These are phyloP conservation scores for Myopa tessellatipennis DNA, from an alignment of 2,888 invertebrate genomes.

Conservation along the genomic window DNA sequence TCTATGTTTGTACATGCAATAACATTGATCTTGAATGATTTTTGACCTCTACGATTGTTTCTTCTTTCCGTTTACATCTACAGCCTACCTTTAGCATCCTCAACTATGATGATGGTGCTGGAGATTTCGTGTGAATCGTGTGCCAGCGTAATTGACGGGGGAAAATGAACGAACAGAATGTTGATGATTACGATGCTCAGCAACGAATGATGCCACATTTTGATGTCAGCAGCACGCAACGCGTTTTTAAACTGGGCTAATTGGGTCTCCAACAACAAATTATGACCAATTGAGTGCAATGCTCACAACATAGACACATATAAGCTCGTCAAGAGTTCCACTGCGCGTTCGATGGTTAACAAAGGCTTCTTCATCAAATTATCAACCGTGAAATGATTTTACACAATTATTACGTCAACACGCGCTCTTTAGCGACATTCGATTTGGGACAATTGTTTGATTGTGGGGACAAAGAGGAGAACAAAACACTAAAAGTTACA, in stretches of 20 bases:
- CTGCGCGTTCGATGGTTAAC: neutral
- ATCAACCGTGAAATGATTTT: slow-evolving; percentile 45
- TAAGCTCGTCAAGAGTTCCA: neutral
- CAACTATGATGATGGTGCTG: slow-evolving; percentile 68
- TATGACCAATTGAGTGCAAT: neutral
- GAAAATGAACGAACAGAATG: slow-evolving; percentile 4
- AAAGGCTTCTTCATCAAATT: neutral
- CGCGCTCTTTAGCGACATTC: slow-evolving; percentile 37
- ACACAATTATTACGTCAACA: slow-evolving; percentile 62
- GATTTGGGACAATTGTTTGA: slow-evolving; percentile 28
- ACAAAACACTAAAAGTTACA: slow-evolving; percentile 47
- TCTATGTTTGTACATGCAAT: too few relatives aligned
- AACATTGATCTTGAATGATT: too few relatives aligned
- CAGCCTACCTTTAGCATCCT: slow-evolving; percentile 68
- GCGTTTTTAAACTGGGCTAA: slow-evolving; percentile 7
- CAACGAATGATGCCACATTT: slow-evolving; percentile 21
- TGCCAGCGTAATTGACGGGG: slow-evolving; percentile 2
- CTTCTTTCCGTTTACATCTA: neutral
- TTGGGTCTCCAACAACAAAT: slow-evolving; percentile 2
- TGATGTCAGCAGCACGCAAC: slow-evolving; percentile 6
- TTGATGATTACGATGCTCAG: slow-evolving; percentile 1
- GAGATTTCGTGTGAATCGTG: slow-evolving; percentile 53
- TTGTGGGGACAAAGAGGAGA: slow-evolving; percentile 55
- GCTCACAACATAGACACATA: neutral
- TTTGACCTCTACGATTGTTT: too few relatives aligned